Evolutionary conservation across 2,888 invertebrate species (phyloP), one percentile per base, ranked within the genome.

Genomic region (Yponomeuta malinellus): DNA sequence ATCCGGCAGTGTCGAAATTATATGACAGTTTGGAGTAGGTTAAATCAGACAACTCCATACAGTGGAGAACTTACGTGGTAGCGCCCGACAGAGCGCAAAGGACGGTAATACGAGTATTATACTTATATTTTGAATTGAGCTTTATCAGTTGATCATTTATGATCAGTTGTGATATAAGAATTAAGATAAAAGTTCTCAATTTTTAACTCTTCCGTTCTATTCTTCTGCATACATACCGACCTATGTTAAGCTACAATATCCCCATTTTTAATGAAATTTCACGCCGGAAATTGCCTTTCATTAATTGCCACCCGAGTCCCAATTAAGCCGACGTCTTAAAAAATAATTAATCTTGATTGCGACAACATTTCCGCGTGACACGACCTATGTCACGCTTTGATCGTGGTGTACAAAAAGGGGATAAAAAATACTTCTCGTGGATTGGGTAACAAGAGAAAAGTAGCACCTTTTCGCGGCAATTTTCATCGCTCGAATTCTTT

Each of bases 301-400:
- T 59, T 59, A 59, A 59, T 59, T 15, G 52, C 52, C 52, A 59
- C 15, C 52, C 52, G 15, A 59, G 2, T 15, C 52, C 52, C 52
- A 12, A 59, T 59, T 59, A 59, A 59, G 52, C 52, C 52, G 68
- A 48, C 68, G 33, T 68, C 43, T 68, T 48, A 68, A 68, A 68
- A 68, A 68, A 12, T 48, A 43, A 68, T 68, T 68, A 68, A 68
- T 68, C 68, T 48, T 68, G 68, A 48, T 68, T 43, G 48, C 68
- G 68, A 68, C 48, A 68, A 68, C 6, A 23, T 65, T 15, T 59
- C 15, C 52, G 52, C 52, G 15, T 59, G 52, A 59, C 52, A 15
- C 52, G 15, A 59, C 52, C 52, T 59, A 59, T 59, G 52, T 59
- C 52, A 59, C 52, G 52, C 15, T 59, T 59, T 59, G 52, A 59